Base-by-base conservation (phyloP, 1,140 invertebrate genomes). In the Battus philenor region DNA sequence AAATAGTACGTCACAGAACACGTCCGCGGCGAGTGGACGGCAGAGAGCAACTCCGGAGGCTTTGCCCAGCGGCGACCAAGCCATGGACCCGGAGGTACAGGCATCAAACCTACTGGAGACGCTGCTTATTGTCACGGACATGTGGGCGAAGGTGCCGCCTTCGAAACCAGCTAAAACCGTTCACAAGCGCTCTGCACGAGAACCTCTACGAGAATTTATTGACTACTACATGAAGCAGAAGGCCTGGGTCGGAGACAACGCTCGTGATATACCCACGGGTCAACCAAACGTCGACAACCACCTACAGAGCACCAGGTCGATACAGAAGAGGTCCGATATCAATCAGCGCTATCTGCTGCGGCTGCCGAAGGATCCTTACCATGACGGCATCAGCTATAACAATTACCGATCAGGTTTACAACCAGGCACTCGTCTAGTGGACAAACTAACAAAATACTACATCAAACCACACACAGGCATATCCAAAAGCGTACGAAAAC, bases 201-300 rank as follows among this genome's bases (percentile, higher is more conserved):
- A 68, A 22, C 71, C 71, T 0, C 15, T 70, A 1, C 24, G 52
- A 2, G 62, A 75, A 41, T 16, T 83, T 1, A 46, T 67, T 1
- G 64, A 71, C 38, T 80, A 73, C 47, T 78, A 63, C 32, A 18
- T 53, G 0, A 83, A 83, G 54, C 66, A 79, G 29, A 78, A 78
- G 56, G 39, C 62, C 1, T 83, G 74, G 79, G 47, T 22, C 1
- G 52, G 49, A 10, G 55, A 59, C 0, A 72, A 77, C 27, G 30
- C 32, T 8, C 9, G 27, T 4, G 17, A 31, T 10, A 16, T 27
- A 11, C 33, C 10, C 15, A 20, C 47, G 16, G 16, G 41, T 24
- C 51, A 34, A 15, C 33, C 12, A 17, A 34, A 9, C 17, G 44
- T 62, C 24, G 68, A 70, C n/a, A 56, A 68, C 4, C 8, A 41